Evolutionary conservation across 2,113 vertebrate genomes (phyloP).

Genomic region (Cairina moschata): DNA sequence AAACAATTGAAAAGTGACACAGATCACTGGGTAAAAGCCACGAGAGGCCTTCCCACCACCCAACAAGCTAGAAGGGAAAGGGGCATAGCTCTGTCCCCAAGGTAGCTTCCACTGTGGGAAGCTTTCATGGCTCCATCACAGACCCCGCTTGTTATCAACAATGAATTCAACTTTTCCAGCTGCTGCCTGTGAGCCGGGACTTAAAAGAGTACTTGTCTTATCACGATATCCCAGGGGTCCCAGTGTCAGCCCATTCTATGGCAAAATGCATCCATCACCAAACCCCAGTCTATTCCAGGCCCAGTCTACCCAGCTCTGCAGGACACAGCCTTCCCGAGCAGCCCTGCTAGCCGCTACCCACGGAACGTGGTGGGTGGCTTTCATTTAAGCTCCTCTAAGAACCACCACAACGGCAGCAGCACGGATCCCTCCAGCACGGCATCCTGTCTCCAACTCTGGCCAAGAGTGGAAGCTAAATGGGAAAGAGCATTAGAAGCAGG

Average conservation of each 20-base stretch:
- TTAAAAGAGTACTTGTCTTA: neutral
- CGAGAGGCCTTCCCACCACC: neutral
- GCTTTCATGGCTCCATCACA: neutral
- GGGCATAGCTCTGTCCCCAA: neutral
- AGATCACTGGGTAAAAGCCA: neutral
- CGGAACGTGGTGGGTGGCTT: neutral
- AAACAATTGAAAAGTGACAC: neutral
- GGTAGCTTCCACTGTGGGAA: neutral
- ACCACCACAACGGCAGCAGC: neutral
- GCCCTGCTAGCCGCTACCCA: neutral
- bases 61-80: neutral
- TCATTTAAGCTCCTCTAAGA: neutral
- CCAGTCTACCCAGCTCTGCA: neutral
- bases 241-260: neutral
- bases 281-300: neutral
- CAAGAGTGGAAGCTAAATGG: neutral
- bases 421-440: neutral
- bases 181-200: neutral
- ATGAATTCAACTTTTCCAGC: slow-evolving; percentile 9
- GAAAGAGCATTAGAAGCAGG: neutral
- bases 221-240: neutral
- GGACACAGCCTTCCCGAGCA: neutral
- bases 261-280: neutral
- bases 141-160: neutral
- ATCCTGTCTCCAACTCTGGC: neutral